phyloP scores from a whole-genome alignment of 2,113 vertebrate species.

The Alaudala cheleensis region DNA sequence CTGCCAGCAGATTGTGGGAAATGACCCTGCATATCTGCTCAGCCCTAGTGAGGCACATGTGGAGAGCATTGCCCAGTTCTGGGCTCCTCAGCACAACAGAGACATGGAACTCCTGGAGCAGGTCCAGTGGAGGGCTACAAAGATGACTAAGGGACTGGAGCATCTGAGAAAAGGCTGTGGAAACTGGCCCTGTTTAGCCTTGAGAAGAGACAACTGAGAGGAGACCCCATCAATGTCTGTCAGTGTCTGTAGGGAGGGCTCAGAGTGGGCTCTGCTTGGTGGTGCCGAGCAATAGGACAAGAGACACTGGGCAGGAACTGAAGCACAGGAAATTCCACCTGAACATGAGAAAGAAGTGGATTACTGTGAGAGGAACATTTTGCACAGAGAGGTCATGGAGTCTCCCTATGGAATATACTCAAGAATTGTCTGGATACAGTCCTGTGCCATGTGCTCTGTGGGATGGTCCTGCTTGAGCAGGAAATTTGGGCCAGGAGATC shows the following conservation, averaged over 20 bases:
- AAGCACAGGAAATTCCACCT: background rate
- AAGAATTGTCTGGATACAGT: background rate
- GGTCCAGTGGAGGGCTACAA: background rate
- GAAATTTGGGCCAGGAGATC: background rate
- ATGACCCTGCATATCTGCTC: background rate
- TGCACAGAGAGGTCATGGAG: background rate
- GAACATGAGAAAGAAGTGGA: background rate
- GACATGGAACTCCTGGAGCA: background rate
- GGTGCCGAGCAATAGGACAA: accelerated
- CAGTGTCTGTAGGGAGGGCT: background rate
- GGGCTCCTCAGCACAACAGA: background rate
- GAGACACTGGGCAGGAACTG: accelerated
- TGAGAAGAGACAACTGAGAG: background rate
- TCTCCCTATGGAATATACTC: background rate
- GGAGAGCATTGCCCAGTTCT: background rate
- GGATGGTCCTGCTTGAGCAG: background rate
- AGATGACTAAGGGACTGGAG: background rate
- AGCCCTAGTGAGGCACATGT: background rate
- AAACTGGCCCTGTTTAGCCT: background rate
- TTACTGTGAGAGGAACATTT: background rate
- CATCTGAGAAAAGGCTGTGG: accelerated
- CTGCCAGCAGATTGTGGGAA: background rate
- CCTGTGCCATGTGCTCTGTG: accelerated
- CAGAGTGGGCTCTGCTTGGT: background rate
- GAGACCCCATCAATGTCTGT: background rate